A percentile compares a stretch with the other conserved stretches of the same genome.
These are phyloP conservation scores for Nowickia ferox DNA, from an alignment of 2,888 invertebrate genomes.

Conservation along the genomic window DNA sequence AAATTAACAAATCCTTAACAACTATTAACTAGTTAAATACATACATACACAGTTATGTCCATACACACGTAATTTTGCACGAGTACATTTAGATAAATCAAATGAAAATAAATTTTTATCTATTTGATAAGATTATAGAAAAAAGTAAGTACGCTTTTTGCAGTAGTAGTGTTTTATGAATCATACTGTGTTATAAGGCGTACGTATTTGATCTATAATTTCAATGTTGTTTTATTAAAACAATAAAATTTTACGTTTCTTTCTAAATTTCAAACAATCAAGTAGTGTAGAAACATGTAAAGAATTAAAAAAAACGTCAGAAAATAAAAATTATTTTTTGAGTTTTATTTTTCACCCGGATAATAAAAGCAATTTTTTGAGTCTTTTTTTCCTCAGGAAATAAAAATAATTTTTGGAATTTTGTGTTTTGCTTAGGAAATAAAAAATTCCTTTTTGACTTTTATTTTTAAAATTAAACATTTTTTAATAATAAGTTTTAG, in stretches of 20 bases:
- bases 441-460: too few species aligned
- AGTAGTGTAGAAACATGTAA: background rate
- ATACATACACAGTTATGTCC: background rate
- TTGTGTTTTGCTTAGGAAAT: too few species aligned
- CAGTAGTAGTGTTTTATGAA: background rate
- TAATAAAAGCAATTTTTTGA: too few species aligned
- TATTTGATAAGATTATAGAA: slow-evolving; percentile 38
- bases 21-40: background rate
- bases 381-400: too few species aligned
- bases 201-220: background rate
- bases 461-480: too few species aligned
- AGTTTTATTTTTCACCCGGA: too few species aligned
- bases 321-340: too few species aligned
- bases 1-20: background rate
- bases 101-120: slow-evolving; percentile 5
- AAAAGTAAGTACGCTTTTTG: background rate
- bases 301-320: background rate
- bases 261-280: background rate
- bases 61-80: too few species aligned
- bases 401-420: too few species aligned
- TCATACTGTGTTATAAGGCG: background rate
- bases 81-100: background rate
- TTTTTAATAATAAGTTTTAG: too few species aligned
- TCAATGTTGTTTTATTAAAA: background rate
- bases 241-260: background rate